These are phyloP conservation scores for Sinella curviseta DNA, from an alignment of 1,140 invertebrate genomes.

Conservation along the genomic window DNA sequence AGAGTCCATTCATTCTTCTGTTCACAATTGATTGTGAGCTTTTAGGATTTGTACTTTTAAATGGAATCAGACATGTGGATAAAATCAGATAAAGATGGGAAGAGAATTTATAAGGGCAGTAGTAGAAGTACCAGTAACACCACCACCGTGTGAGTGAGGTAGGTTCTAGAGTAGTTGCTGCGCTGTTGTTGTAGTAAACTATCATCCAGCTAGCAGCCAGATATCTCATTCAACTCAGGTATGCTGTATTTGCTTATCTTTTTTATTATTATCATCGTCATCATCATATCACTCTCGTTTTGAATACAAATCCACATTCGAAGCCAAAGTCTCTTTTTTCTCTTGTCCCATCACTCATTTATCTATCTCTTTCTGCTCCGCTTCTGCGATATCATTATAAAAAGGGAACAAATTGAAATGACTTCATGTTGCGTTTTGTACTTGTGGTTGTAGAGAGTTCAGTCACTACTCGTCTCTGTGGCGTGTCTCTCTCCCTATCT, in stretches of 20 bases:
- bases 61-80: no score
- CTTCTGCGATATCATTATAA: background rate
- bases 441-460: no score
- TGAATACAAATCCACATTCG: background rate
- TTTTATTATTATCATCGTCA: background rate
- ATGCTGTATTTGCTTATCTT: background rate
- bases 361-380: background rate
- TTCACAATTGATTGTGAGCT: background rate
- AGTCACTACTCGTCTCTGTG: no score
- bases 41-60: background rate
- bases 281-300: background rate
- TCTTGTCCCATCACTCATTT: background rate
- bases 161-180: no score
- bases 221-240: background rate
- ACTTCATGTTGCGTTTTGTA: background rate
- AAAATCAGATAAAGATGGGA: no score
- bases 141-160: no score
- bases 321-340: background rate
- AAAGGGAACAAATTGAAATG: slow-evolving; percentile 11
- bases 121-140: no score
- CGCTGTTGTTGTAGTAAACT: no score
- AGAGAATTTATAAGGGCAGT: background rate
- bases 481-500: no score
- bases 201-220: no score
- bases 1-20: background rate